Conservation (phyloP, 35 echinoderm and acorn worm species). For the Amphiura filiformis region DNA sequence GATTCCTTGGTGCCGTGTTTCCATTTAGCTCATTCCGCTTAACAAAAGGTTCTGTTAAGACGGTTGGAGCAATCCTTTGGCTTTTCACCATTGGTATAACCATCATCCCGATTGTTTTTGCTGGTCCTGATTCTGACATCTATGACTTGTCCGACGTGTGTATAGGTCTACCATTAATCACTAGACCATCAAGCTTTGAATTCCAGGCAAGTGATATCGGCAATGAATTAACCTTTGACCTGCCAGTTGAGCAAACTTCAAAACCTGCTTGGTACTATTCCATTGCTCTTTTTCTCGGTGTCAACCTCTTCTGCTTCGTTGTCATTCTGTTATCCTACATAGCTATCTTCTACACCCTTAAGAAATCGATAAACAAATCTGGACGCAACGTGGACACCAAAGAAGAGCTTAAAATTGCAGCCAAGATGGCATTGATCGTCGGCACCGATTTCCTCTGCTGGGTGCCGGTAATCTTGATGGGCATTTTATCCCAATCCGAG, state of each 20-base stretch:
- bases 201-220: neutral
- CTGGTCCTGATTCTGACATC: constrained; percentile 21
- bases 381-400: neutral
- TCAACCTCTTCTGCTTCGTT: constrained; percentile 66
- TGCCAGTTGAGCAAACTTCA: neutral
- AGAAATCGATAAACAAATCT: constrained; percentile 32
- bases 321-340: constrained; percentile 58
- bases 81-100: constrained; percentile 5
- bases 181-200: neutral
- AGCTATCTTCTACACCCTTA: constrained; percentile 61
- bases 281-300: constrained; percentile 58
- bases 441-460: constrained; percentile 82
- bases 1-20: constrained; percentile 73
- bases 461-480: constrained; percentile 84
- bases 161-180: constrained; percentile 71
- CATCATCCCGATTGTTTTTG: constrained; percentile 41
- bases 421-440: constrained; percentile 75
- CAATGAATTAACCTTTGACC: neutral
- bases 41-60: neutral
- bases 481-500: constrained; percentile 54
- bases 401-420: constrained; percentile 78
- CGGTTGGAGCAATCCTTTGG: constrained; percentile 40
- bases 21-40: constrained; percentile 68
- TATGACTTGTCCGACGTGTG: constrained; percentile 87
- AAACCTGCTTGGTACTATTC: constrained; percentile 70